These are phyloP conservation scores for Lottia gigantea DNA, from an alignment of 2,888 invertebrate genomes.

Conservation along the genomic window DNA sequence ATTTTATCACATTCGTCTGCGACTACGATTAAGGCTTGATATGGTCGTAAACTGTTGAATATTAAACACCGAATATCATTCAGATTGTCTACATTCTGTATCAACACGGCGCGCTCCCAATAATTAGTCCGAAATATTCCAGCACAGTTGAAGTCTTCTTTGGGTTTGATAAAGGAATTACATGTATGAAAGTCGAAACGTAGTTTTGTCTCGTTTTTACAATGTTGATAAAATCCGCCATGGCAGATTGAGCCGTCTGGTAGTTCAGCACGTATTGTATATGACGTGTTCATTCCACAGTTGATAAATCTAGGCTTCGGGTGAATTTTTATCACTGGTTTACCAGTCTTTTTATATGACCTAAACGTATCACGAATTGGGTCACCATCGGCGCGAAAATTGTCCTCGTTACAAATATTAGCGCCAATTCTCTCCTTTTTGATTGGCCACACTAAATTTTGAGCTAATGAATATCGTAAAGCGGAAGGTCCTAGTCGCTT, in stretches of 20 bases:
- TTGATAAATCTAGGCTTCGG: conserved; percentile 23
- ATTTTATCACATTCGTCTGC: conserved; percentile 50
- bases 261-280: conserved; percentile 38
- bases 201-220: conserved; percentile 40
- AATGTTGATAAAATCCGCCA: conserved; percentile 49
- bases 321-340: conserved; percentile 40
- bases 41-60: conserved; percentile 41
- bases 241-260: conserved; percentile 38
- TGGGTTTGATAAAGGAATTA: neutral
- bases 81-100: conserved; percentile 43
- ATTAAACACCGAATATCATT: conserved; percentile 47
- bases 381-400: conserved; percentile 45
- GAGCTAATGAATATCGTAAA: conserved; percentile 43
- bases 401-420: conserved; percentile 37
- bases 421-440: conserved; percentile 28
- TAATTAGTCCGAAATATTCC: conserved; percentile 48
- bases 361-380: conserved; percentile 49
- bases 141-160: conserved; percentile 42
- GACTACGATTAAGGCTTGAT: conserved; percentile 39
- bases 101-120: conserved; percentile 49
- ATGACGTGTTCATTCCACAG: conserved; percentile 44
- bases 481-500: conserved; percentile 41
- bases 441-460: conserved; percentile 51
- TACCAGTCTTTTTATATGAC: conserved; percentile 37
- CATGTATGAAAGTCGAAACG: conserved; percentile 44